Percentiles rank a stretch among this genome's conserved stretches.
Conservation (phyloP, 2,113 vertebrate genomes). For the Nerophis ophidion region DNA sequence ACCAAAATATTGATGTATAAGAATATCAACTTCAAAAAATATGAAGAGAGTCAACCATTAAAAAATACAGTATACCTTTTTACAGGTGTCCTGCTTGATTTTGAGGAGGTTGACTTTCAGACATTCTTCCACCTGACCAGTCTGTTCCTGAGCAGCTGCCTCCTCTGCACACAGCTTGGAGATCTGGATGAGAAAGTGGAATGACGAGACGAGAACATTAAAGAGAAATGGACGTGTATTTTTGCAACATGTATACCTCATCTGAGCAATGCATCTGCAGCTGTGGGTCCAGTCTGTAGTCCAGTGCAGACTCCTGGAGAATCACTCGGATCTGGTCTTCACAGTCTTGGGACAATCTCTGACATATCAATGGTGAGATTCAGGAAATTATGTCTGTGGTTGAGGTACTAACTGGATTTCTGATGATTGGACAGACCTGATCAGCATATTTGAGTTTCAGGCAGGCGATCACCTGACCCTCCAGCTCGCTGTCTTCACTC, state of each 20-base stretch:
- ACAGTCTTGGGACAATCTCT: slow-evolving; percentile 92
- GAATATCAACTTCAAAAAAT: background rate
- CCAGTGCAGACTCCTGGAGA: slow-evolving; percentile 91
- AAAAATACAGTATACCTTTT: slow-evolving; percentile 73
- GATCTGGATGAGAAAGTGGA: slow-evolving; percentile 64
- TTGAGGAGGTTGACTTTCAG: slow-evolving; percentile 93
- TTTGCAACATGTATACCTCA: slow-evolving; percentile 64
- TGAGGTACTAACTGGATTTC: no score
- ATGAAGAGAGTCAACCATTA: no score
- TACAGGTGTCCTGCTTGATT: slow-evolving; percentile 85
- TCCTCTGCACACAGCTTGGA: slow-evolving; percentile 87
- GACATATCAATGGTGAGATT: background rate
- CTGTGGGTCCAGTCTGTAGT: slow-evolving; percentile 94
- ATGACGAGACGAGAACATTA: background rate
- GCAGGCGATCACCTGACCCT: slow-evolving; percentile 93
- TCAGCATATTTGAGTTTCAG: slow-evolving; percentile 93
- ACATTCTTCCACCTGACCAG: slow-evolving; percentile 95
- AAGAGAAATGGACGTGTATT: background rate
- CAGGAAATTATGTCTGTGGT: background rate
- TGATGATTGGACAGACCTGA: slow-evolving; percentile 71
- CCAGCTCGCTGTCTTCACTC: slow-evolving; percentile 86
- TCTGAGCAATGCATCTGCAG: slow-evolving; percentile 92
- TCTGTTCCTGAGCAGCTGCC: slow-evolving; percentile 95
- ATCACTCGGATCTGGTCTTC: slow-evolving; percentile 94
- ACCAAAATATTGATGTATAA: no score